Conservation (phyloP, 2,113 vertebrate genomes). For the Pachyramphus minor region DNA sequence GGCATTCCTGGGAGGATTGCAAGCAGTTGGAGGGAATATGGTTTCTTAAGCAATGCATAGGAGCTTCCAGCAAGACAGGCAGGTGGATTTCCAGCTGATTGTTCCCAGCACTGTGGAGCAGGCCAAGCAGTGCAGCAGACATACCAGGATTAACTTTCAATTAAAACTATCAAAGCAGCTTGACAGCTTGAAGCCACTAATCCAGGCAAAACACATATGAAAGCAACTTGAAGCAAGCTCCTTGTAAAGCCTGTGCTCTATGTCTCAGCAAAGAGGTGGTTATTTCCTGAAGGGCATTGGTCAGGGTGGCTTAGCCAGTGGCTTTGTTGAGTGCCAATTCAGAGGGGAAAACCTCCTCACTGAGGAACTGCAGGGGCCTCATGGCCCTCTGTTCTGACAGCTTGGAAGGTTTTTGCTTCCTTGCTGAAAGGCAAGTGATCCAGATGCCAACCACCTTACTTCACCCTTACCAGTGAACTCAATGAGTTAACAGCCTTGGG, state of each 20-base stretch:
- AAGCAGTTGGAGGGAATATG: background rate
- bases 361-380: background rate
- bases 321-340: background rate
- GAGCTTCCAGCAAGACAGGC: background rate
- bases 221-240: background rate
- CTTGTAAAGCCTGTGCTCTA: background rate
- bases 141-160: background rate
- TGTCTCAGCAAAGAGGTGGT: background rate
- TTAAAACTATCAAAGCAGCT: constrained; percentile 13
- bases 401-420: background rate
- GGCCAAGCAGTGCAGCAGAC: background rate
- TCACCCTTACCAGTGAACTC: background rate
- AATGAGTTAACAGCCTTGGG: background rate
- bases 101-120: background rate
- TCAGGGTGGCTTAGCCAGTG: background rate
- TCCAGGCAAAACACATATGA: background rate
- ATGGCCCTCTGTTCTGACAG: background rate
- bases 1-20: background rate
- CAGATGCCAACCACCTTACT: background rate
- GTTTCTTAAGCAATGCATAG: background rate
- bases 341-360: background rate
- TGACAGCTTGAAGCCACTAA: constrained; percentile 25
- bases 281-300: rapidly evolving
- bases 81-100: background rate
- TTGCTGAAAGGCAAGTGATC: background rate